Percentiles rank a stretch among this genome's conserved stretches.
These are phyloP conservation scores for Trinorchestia longiramus DNA, from an alignment of 1,140 invertebrate genomes.

Conservation along the genomic window DNA sequence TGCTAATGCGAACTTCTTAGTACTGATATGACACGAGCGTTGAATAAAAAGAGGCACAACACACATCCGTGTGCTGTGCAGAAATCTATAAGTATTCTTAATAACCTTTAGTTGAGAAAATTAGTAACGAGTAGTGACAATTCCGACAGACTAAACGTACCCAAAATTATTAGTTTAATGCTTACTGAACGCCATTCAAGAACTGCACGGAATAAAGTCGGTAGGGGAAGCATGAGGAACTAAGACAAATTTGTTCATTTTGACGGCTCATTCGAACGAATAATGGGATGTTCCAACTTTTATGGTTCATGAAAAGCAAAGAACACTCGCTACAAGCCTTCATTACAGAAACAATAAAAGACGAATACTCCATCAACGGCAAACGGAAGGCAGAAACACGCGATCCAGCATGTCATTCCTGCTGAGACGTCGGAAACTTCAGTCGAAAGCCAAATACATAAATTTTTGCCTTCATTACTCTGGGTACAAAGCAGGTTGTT, in stretches of 20 bases:
- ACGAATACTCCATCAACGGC: conserved; percentile 9
- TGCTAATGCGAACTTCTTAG: too few relatives aligned
- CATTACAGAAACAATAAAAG: conserved; percentile 14
- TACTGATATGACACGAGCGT: too few relatives aligned
- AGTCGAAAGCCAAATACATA: neutral
- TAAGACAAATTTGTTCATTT: neutral
- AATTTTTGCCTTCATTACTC: neutral
- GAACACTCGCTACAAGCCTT: conserved; percentile 18
- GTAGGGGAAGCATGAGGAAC: neutral
- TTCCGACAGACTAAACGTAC: neutral
- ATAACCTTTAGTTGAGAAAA: neutral
- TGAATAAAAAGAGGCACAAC: too few relatives aligned
- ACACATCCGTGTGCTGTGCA: neutral
- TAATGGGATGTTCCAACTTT: neutral
- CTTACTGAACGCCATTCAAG: neutral
- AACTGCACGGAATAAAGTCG: neutral
- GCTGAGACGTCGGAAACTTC: neutral
- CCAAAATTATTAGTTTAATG: neutral
- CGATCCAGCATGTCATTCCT: neutral
- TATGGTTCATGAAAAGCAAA: neutral
- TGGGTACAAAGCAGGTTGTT: neutral
- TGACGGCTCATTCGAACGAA: conserved; percentile 22
- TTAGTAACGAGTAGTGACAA: neutral
- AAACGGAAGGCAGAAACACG: neutral
- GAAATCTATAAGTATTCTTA: neutral